A percentile compares a stretch with the other conserved stretches of the same genome.
These are phyloP conservation scores for Channa argus DNA, from an alignment of 2,113 vertebrate species.

Conservation along the genomic window DNA sequence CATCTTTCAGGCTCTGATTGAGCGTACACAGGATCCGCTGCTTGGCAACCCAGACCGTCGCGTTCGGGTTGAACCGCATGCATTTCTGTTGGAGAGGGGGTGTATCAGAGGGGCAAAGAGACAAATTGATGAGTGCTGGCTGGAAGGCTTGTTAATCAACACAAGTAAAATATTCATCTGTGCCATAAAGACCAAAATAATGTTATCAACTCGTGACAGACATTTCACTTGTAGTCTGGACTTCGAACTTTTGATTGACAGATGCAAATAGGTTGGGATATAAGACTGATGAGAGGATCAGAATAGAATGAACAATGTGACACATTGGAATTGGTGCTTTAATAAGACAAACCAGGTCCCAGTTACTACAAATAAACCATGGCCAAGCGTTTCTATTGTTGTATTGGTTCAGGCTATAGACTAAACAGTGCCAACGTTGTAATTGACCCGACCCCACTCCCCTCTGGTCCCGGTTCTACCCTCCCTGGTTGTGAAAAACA, in stretches of 20 bases:
- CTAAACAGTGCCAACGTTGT: slow-evolving; percentile 4
- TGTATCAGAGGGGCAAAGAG: not conserved
- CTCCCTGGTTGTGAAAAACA: not conserved
- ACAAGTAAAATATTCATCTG: slow-evolving; percentile 10
- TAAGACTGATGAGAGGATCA: not conserved
- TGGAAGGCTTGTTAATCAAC: not conserved
- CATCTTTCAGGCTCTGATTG: slow-evolving; percentile 93
- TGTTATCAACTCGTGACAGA: not conserved
- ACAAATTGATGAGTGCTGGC: not conserved
- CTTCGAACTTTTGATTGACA: slow-evolving; percentile 29
- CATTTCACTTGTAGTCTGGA: not conserved
- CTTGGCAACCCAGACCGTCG: slow-evolving; percentile 93
- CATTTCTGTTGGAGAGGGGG: slow-evolving; percentile 85
- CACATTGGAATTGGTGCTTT: not conserved
- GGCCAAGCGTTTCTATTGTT: slow-evolving; percentile 11
- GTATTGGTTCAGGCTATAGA: slow-evolving; percentile 4
- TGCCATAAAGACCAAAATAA: not conserved
- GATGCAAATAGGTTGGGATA: slow-evolving; percentile 1
- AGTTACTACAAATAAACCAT: not conserved
- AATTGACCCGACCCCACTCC: slow-evolving; percentile 23
- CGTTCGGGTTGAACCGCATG: slow-evolving; percentile 91
- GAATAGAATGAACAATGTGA: slow-evolving; percentile 33
- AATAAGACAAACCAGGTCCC: slow-evolving; percentile 4
- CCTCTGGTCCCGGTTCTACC: not conserved
- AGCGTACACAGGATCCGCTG: slow-evolving; percentile 92